Evolutionary conservation across 2,888 invertebrate genomes (phyloP), one percentile per base, ranked within the genome.

Genomic region (Aphidoletes aphidimyza): DNA sequence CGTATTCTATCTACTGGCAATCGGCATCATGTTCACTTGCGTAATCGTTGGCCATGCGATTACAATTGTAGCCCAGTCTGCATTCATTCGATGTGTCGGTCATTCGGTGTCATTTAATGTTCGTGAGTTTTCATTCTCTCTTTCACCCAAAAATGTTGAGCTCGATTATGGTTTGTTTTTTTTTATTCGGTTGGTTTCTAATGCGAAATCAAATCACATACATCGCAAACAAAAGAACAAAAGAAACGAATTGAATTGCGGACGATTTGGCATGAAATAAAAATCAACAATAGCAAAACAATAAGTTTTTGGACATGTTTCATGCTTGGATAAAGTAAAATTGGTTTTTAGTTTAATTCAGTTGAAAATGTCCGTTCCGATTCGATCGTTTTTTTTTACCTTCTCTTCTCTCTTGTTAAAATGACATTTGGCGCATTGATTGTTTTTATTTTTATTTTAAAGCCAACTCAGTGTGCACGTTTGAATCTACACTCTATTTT

Each of bases 271-370:
- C 17, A 69, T 2, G 34, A n/a, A n/a, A 1, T 14, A 14, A 30
- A 14, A 5, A 22, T 5, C 5, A 26, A 26, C 22, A n/a, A n/a
- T n/a, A n/a, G 0, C 2, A 69, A 54, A 69, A 69, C 69, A 30
- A 69, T 69, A 69, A 69, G 69, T 69, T 69, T 69, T 69, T 34
- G 69, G 69, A 69, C 69, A 69, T 69, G 69, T 69, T 69, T 30
- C 14, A 6, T 6, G 6, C 5, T 69, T 69, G 11, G n/a, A n/a
- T n/a, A n/a, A n/a, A n/a, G n/a, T 14, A 30, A 30, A 69, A 54
- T 17, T 6, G n/a, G 54, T 54, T 54, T 54, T 54, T 30, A 69
- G 14, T 69, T 69, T 30, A 26, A 11, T 47, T 47, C 47, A 69
- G 11, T 11, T 69, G 30, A 1, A 69, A 69, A 69, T 69, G 69